Conservation (phyloP, 1,140 invertebrate species). For the Drosophila baimaii region DNA sequence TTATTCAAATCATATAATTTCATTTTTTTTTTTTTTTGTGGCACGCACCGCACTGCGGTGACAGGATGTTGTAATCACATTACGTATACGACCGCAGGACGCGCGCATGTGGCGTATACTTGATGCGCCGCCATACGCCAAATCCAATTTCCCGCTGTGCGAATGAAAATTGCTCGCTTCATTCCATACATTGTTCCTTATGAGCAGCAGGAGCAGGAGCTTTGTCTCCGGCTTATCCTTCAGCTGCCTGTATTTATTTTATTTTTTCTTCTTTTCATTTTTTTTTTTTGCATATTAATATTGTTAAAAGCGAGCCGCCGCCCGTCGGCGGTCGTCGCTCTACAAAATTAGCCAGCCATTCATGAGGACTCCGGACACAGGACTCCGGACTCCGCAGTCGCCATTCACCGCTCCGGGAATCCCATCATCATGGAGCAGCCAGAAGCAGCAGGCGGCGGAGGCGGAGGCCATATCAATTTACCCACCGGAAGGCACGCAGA, state of each 20-base stretch:
- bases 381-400: neutral
- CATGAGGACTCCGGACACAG: constrained; percentile 42
- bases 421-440: constrained; percentile 16
- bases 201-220: constrained; percentile 1
- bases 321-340: constrained; percentile 28
- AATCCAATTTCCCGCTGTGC: constrained; percentile 68
- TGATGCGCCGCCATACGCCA: constrained; percentile 26
- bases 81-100: constrained; percentile 62
- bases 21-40: constrained; percentile 50
- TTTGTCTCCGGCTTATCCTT: constrained; percentile 57
- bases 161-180: constrained; percentile 67
- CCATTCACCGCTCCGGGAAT: constrained; percentile 19
- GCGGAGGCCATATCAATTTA: constrained; percentile 68
- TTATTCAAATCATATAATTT: constrained; percentile 82
- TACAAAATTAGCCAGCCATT: constrained; percentile 79
- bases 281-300: constrained; percentile 70
- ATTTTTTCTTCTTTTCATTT: constrained; percentile 1
- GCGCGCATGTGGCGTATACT: constrained; percentile 5
- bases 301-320: constrained; percentile 71
- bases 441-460: neutral
- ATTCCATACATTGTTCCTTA: constrained; percentile 46
- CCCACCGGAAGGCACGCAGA: constrained; percentile 70
- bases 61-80: constrained; percentile 71
- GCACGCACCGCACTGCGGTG: constrained; percentile 40
- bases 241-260: constrained; percentile 64